phyloP scores from a whole-genome alignment of 2,888 invertebrate genomes.

The Amphipoea oculea region DNA sequence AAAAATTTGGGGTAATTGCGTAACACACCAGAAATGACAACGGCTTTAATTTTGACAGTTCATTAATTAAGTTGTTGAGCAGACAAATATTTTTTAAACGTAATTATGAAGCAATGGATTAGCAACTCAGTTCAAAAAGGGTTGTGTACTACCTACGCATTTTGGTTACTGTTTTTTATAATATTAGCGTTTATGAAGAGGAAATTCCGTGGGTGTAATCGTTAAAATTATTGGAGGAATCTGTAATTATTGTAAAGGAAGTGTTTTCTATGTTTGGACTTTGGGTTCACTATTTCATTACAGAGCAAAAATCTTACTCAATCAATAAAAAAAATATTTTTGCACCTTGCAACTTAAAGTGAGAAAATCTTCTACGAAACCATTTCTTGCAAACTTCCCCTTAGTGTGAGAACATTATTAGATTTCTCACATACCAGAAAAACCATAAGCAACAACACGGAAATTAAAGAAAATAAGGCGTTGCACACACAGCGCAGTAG shows the following conservation, averaged over 20 bases:
- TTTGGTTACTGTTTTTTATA: neutral
- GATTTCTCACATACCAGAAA: conserved; percentile 55
- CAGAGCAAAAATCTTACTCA: too few species aligned
- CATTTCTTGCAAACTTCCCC: neutral
- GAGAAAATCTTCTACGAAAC: conserved; percentile 7
- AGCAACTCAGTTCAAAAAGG: too few species aligned
- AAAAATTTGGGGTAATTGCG: neutral
- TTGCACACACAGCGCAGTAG: conserved; percentile 70
- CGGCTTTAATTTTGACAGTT: too few species aligned
- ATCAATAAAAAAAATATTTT: neutral
- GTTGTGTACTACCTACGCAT: too few species aligned
- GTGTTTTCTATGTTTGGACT: neutral
- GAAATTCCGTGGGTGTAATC: neutral
- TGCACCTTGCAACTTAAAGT: neutral
- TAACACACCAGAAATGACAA: too few species aligned
- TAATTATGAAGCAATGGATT: too few species aligned
- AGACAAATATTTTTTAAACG: too few species aligned
- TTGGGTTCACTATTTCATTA: neutral
- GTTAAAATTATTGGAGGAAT: too few species aligned
- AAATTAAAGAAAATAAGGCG: conserved; percentile 66
- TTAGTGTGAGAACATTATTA: conserved; percentile 47
- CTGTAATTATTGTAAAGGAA: too few species aligned
- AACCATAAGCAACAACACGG: conserved; percentile 64
- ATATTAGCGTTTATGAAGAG: too few species aligned
- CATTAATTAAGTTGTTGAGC: too few species aligned